Evolutionary conservation across 2,113 vertebrate genomes (phyloP), one percentile per base, ranked within the genome.

Genomic region (Numenius arquata): DNA sequence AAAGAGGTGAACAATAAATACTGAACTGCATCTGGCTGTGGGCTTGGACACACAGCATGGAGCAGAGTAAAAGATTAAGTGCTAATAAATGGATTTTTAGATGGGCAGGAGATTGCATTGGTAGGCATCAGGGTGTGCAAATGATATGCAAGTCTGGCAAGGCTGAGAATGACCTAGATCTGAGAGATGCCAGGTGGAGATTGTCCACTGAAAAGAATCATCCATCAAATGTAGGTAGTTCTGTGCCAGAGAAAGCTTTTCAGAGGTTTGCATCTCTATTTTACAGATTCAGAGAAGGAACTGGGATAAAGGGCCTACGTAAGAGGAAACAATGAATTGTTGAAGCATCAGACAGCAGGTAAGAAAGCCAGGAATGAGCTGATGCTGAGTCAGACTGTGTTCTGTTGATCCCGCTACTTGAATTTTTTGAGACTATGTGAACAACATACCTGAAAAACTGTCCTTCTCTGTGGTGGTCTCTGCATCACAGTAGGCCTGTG

Each of bases 331-430:
- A 63, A 1, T 93, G 82, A 90, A 86, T 75, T 75, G 47, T 32
- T 95, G 73, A 90, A 90, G 43, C 62, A 68, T 73, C 87, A 78
- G 59, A 25, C 61, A 59, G 34, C 92, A 96, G 96, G 95, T 97
- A 96, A 96, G 96, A 81, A 82, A 67, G 59, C 27, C 40, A 70
- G 30, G 50, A 89, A 26, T 43, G 70, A 85, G n/a, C 6, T 84
- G 79, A 20, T 86, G 47, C 75, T 81, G 59, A 71, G 36, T 73
- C 68, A 77, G 19, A 20, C n/a, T 65, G 29, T 50, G 38, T 34
- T 93, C 12, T 80, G 74, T 56, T 72, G 58, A 6, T 93, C 32
- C 32, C 41, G 27, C 12, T 76, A 2, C 48, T 48, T 11, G 1
- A 41, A 13, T 40, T 72, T 65, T 81, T 81, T 73, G 48, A 62